A percentile compares a stretch with the other conserved stretches of the same genome.
These are phyloP conservation scores for Ptychadena robeensis DNA, from an alignment of 2,797 vertebrate species.

Conservation along the genomic window DNA sequence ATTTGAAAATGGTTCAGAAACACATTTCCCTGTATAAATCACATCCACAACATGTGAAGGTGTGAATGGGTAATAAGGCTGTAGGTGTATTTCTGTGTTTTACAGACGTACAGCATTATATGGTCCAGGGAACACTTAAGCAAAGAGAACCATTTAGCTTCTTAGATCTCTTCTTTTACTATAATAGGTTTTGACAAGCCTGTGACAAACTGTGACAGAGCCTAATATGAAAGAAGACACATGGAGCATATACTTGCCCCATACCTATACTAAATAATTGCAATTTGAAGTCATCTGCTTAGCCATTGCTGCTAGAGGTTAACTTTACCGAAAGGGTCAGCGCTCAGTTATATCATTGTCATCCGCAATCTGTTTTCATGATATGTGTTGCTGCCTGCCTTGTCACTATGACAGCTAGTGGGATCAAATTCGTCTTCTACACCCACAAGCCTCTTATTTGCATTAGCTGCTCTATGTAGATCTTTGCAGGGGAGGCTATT, in stretches of 20 bases:
- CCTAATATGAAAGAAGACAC: background rate
- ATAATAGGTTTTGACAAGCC: constrained; percentile 29
- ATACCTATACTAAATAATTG: constrained; percentile 20
- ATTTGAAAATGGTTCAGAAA: too few species aligned
- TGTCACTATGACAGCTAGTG: constrained; percentile 15
- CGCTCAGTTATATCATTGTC: background rate
- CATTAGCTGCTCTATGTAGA: constrained; percentile 7
- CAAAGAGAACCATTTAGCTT: background rate
- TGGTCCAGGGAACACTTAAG: background rate
- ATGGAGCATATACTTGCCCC: constrained; percentile 10
- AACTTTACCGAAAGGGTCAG: background rate
- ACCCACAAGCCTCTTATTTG: constrained; percentile 6
- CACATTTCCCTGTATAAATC: too few species aligned
- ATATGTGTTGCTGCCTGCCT: background rate
- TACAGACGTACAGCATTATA: background rate
- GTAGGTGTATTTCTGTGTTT: background rate
- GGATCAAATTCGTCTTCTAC: constrained; percentile 11
- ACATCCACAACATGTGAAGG: too few species aligned
- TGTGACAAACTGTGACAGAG: constrained; percentile 21
- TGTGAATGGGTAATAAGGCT: too few species aligned
- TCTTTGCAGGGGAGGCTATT: constrained; percentile 20
- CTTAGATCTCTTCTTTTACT: background rate
- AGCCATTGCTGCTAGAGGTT: background rate
- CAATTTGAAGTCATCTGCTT: background rate
- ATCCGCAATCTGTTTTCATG: constrained; percentile 2